Evolutionary conservation across 2,797 vertebrate species (phyloP).

Genomic region (Hemitrygon akajei): DNA sequence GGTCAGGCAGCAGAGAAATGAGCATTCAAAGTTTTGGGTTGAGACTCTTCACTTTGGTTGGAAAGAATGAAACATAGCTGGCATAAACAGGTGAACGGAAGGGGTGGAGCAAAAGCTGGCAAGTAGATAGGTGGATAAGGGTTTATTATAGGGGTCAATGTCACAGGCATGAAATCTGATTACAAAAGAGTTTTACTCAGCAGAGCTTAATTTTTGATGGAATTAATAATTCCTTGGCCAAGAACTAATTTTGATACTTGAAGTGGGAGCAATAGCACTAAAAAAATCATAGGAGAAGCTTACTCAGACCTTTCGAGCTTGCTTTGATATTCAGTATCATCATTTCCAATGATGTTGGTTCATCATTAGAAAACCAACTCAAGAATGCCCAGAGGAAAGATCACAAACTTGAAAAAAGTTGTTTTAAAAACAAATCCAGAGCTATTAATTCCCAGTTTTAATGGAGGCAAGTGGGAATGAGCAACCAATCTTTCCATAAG

Average conservation of each 20-base stretch:
- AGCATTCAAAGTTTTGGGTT: too few relatives aligned
- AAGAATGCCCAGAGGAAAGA: background rate
- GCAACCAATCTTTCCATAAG: too few relatives aligned
- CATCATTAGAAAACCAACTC: background rate
- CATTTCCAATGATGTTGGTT: background rate
- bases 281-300: too few relatives aligned
- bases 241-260: background rate
- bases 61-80: too few relatives aligned
- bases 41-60: too few relatives aligned
- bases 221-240: background rate
- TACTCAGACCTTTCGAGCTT: too few relatives aligned
- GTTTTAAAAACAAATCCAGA: background rate
- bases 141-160: too few relatives aligned
- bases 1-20: too few relatives aligned
- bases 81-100: too few relatives aligned
- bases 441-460: background rate
- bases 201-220: background rate
- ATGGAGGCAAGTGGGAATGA: background rate
- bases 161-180: background rate
- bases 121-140: too few relatives aligned
- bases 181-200: background rate
- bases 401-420: background rate
- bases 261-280: background rate
- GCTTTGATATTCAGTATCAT: too few relatives aligned
- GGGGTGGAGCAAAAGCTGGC: too few relatives aligned